Conservation (phyloP, 2,797 vertebrate species). For the Acrossocheilus fasciatus region DNA sequence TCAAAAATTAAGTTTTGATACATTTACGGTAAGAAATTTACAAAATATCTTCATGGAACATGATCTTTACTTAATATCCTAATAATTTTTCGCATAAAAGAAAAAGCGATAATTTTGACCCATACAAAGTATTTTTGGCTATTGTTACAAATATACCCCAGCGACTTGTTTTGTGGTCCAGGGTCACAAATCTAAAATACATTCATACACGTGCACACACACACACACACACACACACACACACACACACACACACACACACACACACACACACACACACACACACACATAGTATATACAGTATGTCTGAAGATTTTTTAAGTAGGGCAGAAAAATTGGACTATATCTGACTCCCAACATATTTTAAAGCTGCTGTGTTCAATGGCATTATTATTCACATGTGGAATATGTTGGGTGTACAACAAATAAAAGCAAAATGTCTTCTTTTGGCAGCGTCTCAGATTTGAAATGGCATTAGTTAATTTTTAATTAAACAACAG, state of each 20-base stretch:
- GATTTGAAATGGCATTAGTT: constrained; percentile 52
- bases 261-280: neutral
- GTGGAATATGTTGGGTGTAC: neutral
- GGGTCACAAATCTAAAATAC: neutral
- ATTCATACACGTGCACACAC: neutral
- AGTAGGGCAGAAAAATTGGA: neutral
- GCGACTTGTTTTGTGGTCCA: too few species aligned
- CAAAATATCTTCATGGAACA: too few species aligned
- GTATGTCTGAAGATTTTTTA: neutral
- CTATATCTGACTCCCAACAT: neutral
- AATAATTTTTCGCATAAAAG: too few species aligned
- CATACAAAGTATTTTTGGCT: too few species aligned
- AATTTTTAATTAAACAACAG: constrained; percentile 53
- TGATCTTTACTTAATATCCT: too few species aligned
- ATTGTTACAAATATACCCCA: too few species aligned
- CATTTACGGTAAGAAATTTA: too few species aligned
- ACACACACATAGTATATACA: neutral
- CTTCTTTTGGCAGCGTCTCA: constrained; percentile 34
- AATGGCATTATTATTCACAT: neutral
- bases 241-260: neutral
- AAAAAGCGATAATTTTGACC: too few species aligned
- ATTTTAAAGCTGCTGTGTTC: neutral
- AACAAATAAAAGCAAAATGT: constrained; percentile 9
- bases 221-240: neutral
- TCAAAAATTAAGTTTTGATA: too few species aligned